Evolutionary conservation across 2,797 vertebrate species (phyloP).

Genomic region (Cryptoprocta ferox): DNA sequence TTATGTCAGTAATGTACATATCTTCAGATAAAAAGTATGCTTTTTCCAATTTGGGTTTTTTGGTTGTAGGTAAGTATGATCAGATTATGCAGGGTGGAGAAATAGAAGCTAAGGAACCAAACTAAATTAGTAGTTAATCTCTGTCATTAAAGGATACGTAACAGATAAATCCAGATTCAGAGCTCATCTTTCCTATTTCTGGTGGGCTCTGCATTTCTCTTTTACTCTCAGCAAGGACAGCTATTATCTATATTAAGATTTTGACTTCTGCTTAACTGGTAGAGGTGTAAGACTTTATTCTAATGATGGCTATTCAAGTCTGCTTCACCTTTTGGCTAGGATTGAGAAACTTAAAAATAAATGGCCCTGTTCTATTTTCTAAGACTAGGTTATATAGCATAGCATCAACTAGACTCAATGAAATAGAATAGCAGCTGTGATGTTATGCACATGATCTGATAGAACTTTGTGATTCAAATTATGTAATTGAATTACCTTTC

Average conservation of each 20-base stretch:
- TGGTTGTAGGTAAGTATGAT: not conserved
- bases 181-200: not conserved
- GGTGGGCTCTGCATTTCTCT: not conserved
- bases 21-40: not conserved
- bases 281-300: not conserved
- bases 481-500: constrained; percentile 41
- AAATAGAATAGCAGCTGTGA: constrained; percentile 72
- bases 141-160: not conserved
- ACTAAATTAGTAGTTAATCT: not conserved
- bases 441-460: constrained; percentile 60
- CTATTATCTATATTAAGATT: not conserved
- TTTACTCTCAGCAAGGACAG: not conserved
- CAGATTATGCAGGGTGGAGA: not conserved
- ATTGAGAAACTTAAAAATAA: constrained; percentile 74
- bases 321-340: constrained; percentile 73
- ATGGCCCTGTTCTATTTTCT: constrained; percentile 74
- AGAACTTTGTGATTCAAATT: constrained; percentile 77
- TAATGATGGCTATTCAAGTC: constrained; percentile 54
- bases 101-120: not conserved
- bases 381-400: constrained; percentile 73
- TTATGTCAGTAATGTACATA: not conserved
- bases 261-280: not conserved
- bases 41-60: not conserved
- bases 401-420: constrained; percentile 71
- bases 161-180: not conserved